A percentile compares a stretch with the other conserved stretches of the same genome.
Evolutionary conservation across 2,113 vertebrate genomes (phyloP).

Genomic region (Hydrochoerus hydrochaeris): DNA sequence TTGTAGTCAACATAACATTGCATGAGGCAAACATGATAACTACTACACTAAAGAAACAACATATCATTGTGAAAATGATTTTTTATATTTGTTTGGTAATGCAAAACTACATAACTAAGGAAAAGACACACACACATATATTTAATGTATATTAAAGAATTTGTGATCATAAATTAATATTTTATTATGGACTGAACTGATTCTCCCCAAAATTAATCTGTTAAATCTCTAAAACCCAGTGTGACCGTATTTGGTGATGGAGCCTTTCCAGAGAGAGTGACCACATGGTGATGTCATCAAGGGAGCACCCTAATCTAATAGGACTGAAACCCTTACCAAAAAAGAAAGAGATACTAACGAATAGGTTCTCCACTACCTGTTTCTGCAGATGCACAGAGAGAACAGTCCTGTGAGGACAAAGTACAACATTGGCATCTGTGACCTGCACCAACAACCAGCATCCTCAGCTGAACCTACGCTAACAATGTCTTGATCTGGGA

Average conservation of each 20-base stretch:
- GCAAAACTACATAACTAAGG: not conserved
- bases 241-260: not conserved
- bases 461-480: not conserved
- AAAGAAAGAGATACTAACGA: not conserved
- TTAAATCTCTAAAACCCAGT: not conserved
- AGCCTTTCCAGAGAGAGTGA: not conserved
- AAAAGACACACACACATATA: not conserved
- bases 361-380: not conserved
- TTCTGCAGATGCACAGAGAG: not conserved
- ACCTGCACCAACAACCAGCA: not conserved
- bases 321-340: not conserved
- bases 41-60: no score
- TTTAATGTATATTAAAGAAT: no score
- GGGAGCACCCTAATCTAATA: no score
- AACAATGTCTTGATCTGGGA: not conserved
- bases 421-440: not conserved
- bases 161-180: not conserved
- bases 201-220: not conserved
- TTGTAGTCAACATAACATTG: not conserved
- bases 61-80: not conserved
- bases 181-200: not conserved
- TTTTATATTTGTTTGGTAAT: not conserved
- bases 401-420: not conserved
- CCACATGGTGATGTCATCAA: not conserved
- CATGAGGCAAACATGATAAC: no score